Base-by-base conservation (phyloP, 2,797 vertebrate species). In the Sebastes hubbsi region DNA sequence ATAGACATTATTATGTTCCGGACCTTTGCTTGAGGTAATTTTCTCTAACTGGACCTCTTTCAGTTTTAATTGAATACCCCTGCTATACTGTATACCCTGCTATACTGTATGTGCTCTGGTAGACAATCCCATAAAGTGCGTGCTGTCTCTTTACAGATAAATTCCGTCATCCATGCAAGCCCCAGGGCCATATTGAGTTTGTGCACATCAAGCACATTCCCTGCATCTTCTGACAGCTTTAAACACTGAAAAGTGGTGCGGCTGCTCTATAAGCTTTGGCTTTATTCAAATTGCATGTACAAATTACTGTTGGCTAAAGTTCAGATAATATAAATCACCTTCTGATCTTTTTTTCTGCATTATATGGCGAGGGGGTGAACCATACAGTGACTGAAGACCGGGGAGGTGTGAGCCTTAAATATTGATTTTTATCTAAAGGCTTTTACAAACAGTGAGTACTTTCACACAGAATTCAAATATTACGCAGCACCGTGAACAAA, bases 131-230 rank as follows among this genome's bases (percentile, higher is more conserved):
- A 70, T 61, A 52, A 67, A 77, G 22, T 59, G 11, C 0, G 0
- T 49, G 54, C 22, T 42, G 14, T 54, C 73, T 59, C 30, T 66
- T 70, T 8, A 34, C 9, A 74, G 62, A 77, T 82, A 58, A 72
- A 81, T 56, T 66, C 27, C 27, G 22, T 76, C 24, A 75, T 58
- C 18, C 55, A 42, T 75, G 29, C 54, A 54, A 69, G 54, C 32
- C 65, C 5, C 29, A 6, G 2, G 36, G 61, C 9, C 13, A 27
- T 59, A 46, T 27, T 70, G 75, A 72, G 24, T 81, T 77, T 73
- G 4, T 30, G 27, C 25, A 67, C 27, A 72, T 66, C 16, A 46
- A 72, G 24, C 13, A 29, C 60, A 38, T 42, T 52, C 11, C 6
- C 4, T 52, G 9, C 25, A 29, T 24, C 13, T 11, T 67, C 6